Evolutionary conservation across 2,113 vertebrate genomes (phyloP), one percentile per base, ranked within the genome.

Genomic region (Rhabdomys dilectus): DNA sequence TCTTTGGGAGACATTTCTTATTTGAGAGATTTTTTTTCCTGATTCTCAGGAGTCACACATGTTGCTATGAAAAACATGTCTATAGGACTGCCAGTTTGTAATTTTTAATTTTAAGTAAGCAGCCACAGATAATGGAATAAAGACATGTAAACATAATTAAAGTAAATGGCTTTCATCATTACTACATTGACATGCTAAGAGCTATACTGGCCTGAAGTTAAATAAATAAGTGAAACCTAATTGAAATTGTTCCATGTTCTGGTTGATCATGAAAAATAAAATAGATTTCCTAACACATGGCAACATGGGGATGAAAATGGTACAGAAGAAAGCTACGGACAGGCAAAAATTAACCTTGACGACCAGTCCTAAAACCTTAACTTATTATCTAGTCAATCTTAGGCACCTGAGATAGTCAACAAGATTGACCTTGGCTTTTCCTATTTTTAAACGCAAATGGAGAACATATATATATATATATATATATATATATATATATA

Each of bases 41-140:
- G 96, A 73, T 97, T 98, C 96, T 98, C 96, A 98, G 96, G 48
- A 94, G 93, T 85, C 86, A 85, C 89, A 88, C 70, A 1, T 87
- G 95, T 97, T 96, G 93, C 96, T 96, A 89, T 98, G 96, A 95
- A 72, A 95, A 66, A 77, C 97, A 51, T 12, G 22, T 75, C 96
- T 53, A 93, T 34, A 88, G 62, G n/a, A 73, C 95, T 81, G 62
- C 97, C 48, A 70, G 19, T 91, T 21, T 7, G 26, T 88, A 86
- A 81, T 45, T n/a, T 91, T 77, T 58, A 93, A 89, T 85, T 97
- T 98, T 96, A 96, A 98, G 97, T 98, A 98, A 97, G 94, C 82
- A 97, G 81, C 93, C 91, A 87, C 91, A 81, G 80, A 93, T 77
- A 82, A 70, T 91, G 98, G 17, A 86, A 95, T 64, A 13, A 87